Conservation (phyloP, 2,888 invertebrate genomes). For the Yponomeuta plumbellus region DNA sequence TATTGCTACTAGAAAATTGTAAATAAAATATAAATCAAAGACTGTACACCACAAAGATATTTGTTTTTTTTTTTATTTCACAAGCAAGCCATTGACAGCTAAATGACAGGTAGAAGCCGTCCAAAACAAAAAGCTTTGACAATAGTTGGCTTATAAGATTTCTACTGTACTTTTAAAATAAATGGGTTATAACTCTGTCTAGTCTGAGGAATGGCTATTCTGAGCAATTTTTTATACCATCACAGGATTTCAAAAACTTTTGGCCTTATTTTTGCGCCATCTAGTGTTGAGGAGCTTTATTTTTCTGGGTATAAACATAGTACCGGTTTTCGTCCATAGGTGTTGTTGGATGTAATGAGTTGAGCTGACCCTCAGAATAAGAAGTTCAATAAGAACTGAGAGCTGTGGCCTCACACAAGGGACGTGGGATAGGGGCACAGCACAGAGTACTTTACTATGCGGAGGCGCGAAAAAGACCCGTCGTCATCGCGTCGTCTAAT, state of each 20-base stretch:
- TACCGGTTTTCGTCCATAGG: no score
- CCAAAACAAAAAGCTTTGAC: not conserved
- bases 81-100: not conserved
- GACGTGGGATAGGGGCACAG: no score
- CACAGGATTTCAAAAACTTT: not conserved
- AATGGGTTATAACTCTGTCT: not conserved
- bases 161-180: not conserved
- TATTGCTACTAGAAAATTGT: conserved; percentile 10
- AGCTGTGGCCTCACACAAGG: no score
- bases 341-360: no score
- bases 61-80: conserved; percentile 9
- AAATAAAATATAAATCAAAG: conserved; percentile 15
- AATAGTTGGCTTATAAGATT: not conserved
- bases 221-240: no score
- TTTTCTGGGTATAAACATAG: not conserved
- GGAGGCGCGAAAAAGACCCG: no score
- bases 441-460: no score
- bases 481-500: no score
- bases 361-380: no score
- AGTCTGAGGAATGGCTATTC: not conserved
- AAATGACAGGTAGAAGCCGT: not conserved
- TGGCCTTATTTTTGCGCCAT: not conserved
- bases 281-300: not conserved
- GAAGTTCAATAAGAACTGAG: no score
- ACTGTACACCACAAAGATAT: conserved; percentile 12